Conservation (phyloP, 2,113 vertebrate species). For the Muntiacus muntjak region DNA sequence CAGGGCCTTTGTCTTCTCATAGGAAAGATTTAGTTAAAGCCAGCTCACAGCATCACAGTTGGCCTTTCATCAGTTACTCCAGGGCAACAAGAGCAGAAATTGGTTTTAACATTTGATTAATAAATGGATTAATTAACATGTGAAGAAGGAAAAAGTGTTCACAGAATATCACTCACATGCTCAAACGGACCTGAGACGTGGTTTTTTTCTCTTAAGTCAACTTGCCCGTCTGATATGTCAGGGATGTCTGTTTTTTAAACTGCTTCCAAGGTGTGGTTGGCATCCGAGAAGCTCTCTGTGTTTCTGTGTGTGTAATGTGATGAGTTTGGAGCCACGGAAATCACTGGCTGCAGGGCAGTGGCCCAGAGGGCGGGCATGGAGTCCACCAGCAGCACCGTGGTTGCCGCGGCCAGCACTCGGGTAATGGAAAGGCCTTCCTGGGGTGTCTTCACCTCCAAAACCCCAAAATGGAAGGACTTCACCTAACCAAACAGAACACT, state of each 20-base stretch:
- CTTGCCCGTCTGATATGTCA: neutral
- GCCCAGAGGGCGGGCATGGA: neutral
- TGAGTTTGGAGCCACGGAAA: neutral
- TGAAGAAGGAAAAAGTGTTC: neutral
- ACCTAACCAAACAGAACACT: no score
- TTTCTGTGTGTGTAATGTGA: no score
- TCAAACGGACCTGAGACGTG: neutral
- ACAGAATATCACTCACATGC: neutral
- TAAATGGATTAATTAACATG: neutral
- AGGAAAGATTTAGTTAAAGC: neutral
- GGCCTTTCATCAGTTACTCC: neutral
- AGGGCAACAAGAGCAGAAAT: neutral
- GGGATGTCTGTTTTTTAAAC: neutral
- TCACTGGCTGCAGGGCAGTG: fast-evolving
- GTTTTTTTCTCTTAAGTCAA: neutral
- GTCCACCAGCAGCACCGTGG: neutral
- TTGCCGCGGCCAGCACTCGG: neutral
- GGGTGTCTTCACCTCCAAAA: neutral
- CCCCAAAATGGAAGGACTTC: neutral
- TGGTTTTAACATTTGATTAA: neutral
- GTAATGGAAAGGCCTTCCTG: neutral
- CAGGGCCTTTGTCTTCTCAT: neutral
- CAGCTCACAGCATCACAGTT: neutral
- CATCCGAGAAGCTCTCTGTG: fast-evolving
- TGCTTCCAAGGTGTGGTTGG: no score